Evolutionary conservation across 1,140 invertebrate genomes (phyloP).

Genomic region (Polypedilum pembai): DNA sequence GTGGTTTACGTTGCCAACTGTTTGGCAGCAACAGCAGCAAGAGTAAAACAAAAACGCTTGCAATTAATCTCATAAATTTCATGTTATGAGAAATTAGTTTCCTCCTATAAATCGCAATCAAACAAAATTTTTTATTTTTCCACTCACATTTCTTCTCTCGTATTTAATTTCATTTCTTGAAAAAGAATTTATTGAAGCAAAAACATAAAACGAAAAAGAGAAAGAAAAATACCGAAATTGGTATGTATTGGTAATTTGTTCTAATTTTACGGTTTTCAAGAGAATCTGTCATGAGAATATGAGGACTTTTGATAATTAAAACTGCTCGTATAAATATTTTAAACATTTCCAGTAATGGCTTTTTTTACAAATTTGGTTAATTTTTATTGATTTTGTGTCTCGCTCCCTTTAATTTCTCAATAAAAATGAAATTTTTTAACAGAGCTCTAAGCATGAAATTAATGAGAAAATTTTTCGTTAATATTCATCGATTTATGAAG

Average conservation of each 20-base stretch:
- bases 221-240: background rate
- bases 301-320: background rate
- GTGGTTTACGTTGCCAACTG: background rate
- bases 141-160: background rate
- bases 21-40: no score
- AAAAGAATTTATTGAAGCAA: background rate
- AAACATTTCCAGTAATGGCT: background rate
- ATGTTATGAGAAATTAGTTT: background rate
- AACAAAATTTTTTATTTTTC: background rate
- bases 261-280: conserved; percentile 28
- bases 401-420: background rate
- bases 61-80: conserved; percentile 1
- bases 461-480: background rate
- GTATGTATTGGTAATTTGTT: background rate
- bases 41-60: background rate
- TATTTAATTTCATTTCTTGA: no score
- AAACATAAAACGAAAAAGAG: background rate
- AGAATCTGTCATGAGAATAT: conserved; percentile 18
- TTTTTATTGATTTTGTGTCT: background rate
- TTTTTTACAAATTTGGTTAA: background rate
- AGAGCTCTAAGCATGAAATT: background rate
- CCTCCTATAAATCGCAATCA: background rate
- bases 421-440: background rate
- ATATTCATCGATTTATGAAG: background rate
- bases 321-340: background rate